These are phyloP conservation scores for Typhlichthys subterraneus DNA, from an alignment of 2,797 vertebrate genomes.

Conservation along the genomic window DNA sequence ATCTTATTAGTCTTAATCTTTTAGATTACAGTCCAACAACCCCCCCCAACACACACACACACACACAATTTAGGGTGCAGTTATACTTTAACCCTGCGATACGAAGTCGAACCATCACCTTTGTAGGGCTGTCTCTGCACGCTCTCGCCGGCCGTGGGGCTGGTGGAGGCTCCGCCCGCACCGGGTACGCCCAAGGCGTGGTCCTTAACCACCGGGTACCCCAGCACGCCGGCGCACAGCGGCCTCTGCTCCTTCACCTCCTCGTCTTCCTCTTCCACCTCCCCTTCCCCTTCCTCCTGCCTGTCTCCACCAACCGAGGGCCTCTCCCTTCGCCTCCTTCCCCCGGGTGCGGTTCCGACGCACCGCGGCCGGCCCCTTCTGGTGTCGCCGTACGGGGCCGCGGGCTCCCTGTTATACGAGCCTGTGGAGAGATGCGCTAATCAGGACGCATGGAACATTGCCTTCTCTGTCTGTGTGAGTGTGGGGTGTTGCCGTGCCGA, in stretches of 20 bases:
- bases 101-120: slow-evolving; percentile 70
- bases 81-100: neutral
- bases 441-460: slow-evolving; percentile 35
- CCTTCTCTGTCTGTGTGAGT: slow-evolving; percentile 4
- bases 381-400: slow-evolving; percentile 60
- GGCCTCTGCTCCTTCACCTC: slow-evolving; percentile 88
- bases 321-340: slow-evolving; percentile 73
- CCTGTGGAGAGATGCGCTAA: slow-evolving; percentile 54
- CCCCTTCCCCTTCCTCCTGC: slow-evolving; percentile 45
- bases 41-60: no score
- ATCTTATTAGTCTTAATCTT: no score
- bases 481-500: neutral
- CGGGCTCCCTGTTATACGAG: slow-evolving; percentile 61
- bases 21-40: no score
- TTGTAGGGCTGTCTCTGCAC: slow-evolving; percentile 76
- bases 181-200: slow-evolving; percentile 72
- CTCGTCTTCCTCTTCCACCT: slow-evolving; percentile 67
- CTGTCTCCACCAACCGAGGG: slow-evolving; percentile 23
- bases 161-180: slow-evolving; percentile 67
- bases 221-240: slow-evolving; percentile 81
- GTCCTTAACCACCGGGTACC: slow-evolving; percentile 82
- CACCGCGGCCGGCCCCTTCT: slow-evolving; percentile 67
- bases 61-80: neutral
- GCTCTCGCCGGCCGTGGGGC: slow-evolving; percentile 67
- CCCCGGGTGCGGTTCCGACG: slow-evolving; percentile 43